These are phyloP conservation scores for Pyrocephalus nanus DNA, from an alignment of 2,797 vertebrate species.

Conservation along the genomic window DNA sequence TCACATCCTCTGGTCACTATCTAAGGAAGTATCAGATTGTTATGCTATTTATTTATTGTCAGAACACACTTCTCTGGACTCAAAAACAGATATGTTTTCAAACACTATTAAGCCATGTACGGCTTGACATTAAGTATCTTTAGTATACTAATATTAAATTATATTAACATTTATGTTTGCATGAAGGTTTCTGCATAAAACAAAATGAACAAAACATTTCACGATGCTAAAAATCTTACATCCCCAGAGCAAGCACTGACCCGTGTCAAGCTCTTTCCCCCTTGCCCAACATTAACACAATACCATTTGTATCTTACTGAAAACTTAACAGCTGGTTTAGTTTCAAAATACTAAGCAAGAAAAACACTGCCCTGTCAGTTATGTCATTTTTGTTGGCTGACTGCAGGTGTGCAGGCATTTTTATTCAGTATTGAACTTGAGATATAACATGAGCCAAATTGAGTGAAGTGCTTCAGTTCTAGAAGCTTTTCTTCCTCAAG, in stretches of 20 bases:
- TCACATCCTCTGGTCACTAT: slow-evolving; percentile 93
- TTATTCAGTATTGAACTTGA: background rate
- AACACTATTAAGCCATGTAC: background rate
- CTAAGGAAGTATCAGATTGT: slow-evolving; percentile 72
- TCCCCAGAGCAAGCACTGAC: background rate
- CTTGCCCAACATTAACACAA: background rate
- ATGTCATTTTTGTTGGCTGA: background rate
- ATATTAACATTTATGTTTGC: background rate
- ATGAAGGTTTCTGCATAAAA: background rate
- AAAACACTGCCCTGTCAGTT: background rate
- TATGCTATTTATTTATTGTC: background rate
- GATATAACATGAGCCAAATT: background rate
- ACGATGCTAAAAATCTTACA: background rate
- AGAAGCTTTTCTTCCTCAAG: background rate
- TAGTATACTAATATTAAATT: background rate
- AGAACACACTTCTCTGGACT: background rate
- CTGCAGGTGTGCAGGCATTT: background rate
- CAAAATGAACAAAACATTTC: background rate
- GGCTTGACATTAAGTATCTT: background rate
- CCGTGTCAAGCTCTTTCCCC: background rate
- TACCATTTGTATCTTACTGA: background rate
- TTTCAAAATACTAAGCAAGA: slow-evolving; percentile 11
- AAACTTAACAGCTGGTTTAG: background rate
- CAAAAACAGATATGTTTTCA: background rate
- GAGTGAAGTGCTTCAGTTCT: background rate